A percentile compares a stretch with the other conserved stretches of the same genome.
Conservation (phyloP, 2,888 invertebrate species). For the Drosophila anceps region DNA sequence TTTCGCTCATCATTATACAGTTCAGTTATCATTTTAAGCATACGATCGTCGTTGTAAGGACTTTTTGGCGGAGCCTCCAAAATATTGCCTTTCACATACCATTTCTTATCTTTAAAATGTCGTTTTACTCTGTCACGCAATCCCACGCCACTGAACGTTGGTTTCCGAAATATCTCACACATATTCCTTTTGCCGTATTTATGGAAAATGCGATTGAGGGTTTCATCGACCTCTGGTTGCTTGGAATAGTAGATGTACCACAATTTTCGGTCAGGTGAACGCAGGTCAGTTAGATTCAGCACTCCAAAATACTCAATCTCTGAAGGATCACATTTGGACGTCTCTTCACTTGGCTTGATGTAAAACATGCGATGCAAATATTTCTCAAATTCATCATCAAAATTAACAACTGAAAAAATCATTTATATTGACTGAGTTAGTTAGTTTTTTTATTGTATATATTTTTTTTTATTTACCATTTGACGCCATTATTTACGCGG, state of each 20-base stretch:
- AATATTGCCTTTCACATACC: slow-evolving; percentile 58
- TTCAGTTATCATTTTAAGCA: slow-evolving; percentile 44
- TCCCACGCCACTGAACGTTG: slow-evolving; percentile 55
- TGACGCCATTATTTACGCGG: slow-evolving; percentile 20
- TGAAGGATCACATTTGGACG: slow-evolving; percentile 35
- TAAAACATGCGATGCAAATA: slow-evolving; percentile 47
- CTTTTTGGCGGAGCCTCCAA: slow-evolving; percentile 67
- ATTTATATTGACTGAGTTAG: neutral
- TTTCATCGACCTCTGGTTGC: slow-evolving; percentile 63
- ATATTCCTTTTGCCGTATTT: slow-evolving; percentile 72
- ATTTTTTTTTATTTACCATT: slow-evolving; percentile 17
- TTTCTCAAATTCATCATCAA: slow-evolving; percentile 51
- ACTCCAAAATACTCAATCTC: slow-evolving; percentile 63
- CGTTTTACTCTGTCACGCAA: slow-evolving; percentile 58
- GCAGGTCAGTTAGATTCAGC: slow-evolving; percentile 46
- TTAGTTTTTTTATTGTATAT: neutral
- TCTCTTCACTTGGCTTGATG: slow-evolving; percentile 9
- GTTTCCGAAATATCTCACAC: slow-evolving; percentile 62
- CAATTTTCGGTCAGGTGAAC: slow-evolving; percentile 60
- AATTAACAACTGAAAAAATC: slow-evolving; percentile 27
- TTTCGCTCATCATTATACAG: slow-evolving; percentile 55
- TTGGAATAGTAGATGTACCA: slow-evolving; percentile 64
- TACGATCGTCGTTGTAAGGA: slow-evolving; percentile 59
- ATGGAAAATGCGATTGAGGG: slow-evolving; percentile 51
- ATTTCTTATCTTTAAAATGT: slow-evolving; percentile 55